These are phyloP conservation scores for Indicator maculatus DNA, from an alignment of 2,113 vertebrate genomes.

Conservation along the genomic window DNA sequence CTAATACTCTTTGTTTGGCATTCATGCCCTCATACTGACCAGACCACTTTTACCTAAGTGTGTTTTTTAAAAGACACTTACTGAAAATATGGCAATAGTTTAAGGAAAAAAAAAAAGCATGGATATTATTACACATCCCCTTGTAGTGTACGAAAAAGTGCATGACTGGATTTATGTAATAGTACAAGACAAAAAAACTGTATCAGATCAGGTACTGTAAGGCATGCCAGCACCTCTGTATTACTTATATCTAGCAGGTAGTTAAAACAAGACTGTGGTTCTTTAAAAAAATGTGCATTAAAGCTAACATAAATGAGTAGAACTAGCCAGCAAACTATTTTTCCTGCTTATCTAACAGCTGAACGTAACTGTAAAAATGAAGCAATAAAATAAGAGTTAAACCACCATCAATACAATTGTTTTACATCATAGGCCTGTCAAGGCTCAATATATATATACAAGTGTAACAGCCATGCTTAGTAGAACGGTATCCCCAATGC, in stretches of 20 bases:
- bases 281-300: conserved; percentile 86
- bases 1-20: conserved; percentile 83
- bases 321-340: conserved; percentile 92
- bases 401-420: conserved; percentile 96
- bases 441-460: conserved; percentile 94
- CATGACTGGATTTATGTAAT: conserved; percentile 92
- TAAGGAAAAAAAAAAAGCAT: conserved; percentile 78
- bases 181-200: conserved; percentile 84
- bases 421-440: conserved; percentile 94
- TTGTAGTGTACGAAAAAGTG: conserved; percentile 95
- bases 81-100: conserved; percentile 82
- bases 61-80: conserved; percentile 79
- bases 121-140: conserved; percentile 95
- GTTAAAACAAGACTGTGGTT: conserved; percentile 92
- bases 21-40: conserved; percentile 81
- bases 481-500: conserved; percentile 91
- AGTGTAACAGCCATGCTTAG: conserved; percentile 96
- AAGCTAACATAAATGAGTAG: conserved; percentile 93
- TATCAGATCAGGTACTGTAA: conserved; percentile 88
- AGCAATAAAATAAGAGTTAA: conserved; percentile 81
- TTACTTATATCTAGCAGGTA: conserved; percentile 90
- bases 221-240: conserved; percentile 94
- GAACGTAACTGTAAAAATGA: conserved; percentile 89
- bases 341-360: conserved; percentile 88
- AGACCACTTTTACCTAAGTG: conserved; percentile 80